These are phyloP conservation scores for Chelonus formosanus DNA, from an alignment of 2,888 invertebrate species.

Conservation along the genomic window DNA sequence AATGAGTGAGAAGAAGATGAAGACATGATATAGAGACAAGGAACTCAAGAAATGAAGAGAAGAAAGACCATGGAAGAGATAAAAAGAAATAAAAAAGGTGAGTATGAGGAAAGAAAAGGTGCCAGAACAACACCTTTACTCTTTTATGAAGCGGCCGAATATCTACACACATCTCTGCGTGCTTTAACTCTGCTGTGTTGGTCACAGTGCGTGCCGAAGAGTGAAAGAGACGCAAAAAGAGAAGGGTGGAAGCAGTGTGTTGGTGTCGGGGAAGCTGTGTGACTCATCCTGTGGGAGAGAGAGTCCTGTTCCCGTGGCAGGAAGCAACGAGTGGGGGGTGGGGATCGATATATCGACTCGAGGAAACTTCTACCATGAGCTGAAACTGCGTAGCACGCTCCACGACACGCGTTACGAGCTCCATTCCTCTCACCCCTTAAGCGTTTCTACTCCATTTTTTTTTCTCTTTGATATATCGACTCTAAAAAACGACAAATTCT, in stretches of 20 bases:
- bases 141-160: neutral
- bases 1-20: conserved; percentile 31
- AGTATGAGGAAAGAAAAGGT: conserved; percentile 11
- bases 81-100: conserved; percentile 20
- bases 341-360: conserved; percentile 65
- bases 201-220: conserved; percentile 28
- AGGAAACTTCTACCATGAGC: conserved; percentile 51
- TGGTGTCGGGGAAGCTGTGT: conserved; percentile 61
- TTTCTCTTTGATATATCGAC: conserved; percentile 5
- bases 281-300: conserved; percentile 63
- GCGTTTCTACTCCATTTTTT: neutral
- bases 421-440: conserved; percentile 3
- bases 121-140: conserved; percentile 8
- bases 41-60: conserved; percentile 32
- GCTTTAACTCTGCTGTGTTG: conserved; percentile 42
- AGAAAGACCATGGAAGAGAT: conserved; percentile 36
- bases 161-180: conserved; percentile 33
- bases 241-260: conserved; percentile 11
- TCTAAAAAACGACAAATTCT: neutral
- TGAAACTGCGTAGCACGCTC: conserved; percentile 57
- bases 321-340: conserved; percentile 61
- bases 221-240: conserved; percentile 9
- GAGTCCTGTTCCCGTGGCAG: conserved; percentile 64
- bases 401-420: conserved; percentile 39
- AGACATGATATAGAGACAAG: conserved; percentile 23